Evolutionary conservation across 2,113 vertebrate species (phyloP).

Genomic region (Salvelinus alpinus): DNA sequence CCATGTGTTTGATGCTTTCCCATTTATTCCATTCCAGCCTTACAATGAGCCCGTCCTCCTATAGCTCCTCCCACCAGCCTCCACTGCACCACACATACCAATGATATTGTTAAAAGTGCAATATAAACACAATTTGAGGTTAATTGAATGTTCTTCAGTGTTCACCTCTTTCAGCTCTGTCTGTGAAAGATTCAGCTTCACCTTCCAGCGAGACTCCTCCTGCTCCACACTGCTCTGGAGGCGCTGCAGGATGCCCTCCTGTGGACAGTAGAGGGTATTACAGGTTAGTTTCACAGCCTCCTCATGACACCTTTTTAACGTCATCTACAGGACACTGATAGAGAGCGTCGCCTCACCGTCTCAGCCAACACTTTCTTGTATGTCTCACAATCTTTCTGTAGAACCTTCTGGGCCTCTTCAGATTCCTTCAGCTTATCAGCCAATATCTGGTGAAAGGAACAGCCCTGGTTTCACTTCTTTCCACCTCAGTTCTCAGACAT

Average conservation of each 20-base stretch:
- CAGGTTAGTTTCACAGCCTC: constrained; percentile 18
- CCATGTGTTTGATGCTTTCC: too few species aligned
- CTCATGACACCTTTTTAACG: background rate
- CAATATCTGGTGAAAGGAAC: constrained; percentile 66
- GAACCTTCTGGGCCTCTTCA: constrained; percentile 84
- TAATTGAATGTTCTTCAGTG: background rate
- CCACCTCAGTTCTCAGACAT: background rate
- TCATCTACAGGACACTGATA: background rate
- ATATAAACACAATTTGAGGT: background rate
- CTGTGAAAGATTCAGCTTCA: constrained; percentile 87
- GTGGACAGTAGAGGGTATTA: constrained; percentile 55
- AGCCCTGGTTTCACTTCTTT: background rate
- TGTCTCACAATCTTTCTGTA: constrained; percentile 94
- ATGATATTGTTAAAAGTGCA: background rate
- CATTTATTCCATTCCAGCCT: too few species aligned
- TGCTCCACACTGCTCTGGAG: constrained; percentile 95
- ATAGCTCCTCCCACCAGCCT: too few species aligned
- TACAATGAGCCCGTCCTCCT: too few species aligned
- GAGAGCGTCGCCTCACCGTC: constrained; percentile 77
- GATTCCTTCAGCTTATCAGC: constrained; percentile 88
- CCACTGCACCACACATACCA: background rate
- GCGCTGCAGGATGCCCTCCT: constrained; percentile 97
- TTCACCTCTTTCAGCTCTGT: constrained; percentile 86
- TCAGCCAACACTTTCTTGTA: constrained; percentile 97
- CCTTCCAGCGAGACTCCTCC: constrained; percentile 93